Evolutionary conservation across 1,140 invertebrate species (phyloP).

Genomic region (Nautilus pompilius): DNA sequence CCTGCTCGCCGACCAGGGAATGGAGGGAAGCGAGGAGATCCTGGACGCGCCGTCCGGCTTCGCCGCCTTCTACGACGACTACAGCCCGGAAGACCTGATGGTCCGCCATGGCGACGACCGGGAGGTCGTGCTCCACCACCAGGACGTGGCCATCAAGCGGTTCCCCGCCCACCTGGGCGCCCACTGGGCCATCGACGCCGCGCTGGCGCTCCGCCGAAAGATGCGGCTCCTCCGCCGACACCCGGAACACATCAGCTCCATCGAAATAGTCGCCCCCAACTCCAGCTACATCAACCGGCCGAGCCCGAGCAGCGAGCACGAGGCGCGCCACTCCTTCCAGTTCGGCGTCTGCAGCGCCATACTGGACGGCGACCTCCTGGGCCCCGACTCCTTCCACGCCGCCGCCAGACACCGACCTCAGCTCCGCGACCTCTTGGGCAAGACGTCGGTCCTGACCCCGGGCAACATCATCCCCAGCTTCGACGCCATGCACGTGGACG

Average conservation of each 20-base stretch:
- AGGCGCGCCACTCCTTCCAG: conserved; percentile 43
- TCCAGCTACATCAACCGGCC: conserved; percentile 42
- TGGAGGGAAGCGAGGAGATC: conserved; percentile 38
- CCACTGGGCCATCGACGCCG: conserved; percentile 45
- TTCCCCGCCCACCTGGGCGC: conserved; percentile 42
- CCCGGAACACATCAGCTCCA: conserved; percentile 3
- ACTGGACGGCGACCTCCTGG: conserved; percentile 28
- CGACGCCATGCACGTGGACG: conserved; percentile 39
- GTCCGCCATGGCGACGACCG: conserved; percentile 3
- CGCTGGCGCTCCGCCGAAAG: conserved; percentile 16
- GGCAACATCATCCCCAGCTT: conserved; percentile 33
- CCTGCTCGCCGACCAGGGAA: conserved; percentile 29
- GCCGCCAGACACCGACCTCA: conserved; percentile 12
- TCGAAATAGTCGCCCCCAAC: conserved; percentile 29
- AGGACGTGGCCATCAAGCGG: conserved; percentile 40
- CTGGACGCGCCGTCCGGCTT: conserved; percentile 36
- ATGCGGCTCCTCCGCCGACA: neutral
- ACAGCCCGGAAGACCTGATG: conserved; percentile 22
- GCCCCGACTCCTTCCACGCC: conserved; percentile 22
- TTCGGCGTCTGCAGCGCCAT: conserved; percentile 36
- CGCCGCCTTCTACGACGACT: conserved; percentile 39
- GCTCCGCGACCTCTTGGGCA: conserved; percentile 25
- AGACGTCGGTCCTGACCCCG: conserved; percentile 22
- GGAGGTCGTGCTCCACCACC: conserved; percentile 26
- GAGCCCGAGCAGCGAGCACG: conserved; percentile 29